Percentiles rank a stretch among this genome's conserved stretches.
phyloP scores from a whole-genome alignment of 1,140 invertebrate genomes.

The Cydia fagiglandana region DNA sequence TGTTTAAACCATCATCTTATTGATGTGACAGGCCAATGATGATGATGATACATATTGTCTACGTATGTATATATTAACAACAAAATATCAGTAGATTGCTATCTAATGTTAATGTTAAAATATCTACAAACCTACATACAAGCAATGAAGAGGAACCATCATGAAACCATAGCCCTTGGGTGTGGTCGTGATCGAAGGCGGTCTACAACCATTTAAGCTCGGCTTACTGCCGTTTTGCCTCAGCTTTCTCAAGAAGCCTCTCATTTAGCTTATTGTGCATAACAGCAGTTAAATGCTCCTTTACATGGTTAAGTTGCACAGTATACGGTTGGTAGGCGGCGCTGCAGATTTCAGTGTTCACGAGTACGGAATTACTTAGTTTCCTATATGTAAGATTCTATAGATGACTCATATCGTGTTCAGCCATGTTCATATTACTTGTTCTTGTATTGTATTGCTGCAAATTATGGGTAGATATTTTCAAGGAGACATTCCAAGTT shows the following conservation, averaged over 20 bases:
- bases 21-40: too few species aligned
- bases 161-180: neutral
- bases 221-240: neutral
- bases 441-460: too few species aligned
- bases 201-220: constrained; percentile 6
- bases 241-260: neutral
- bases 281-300: constrained; percentile 14
- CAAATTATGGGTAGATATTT: too few species aligned
- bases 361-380: neutral
- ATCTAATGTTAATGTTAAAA: too few species aligned
- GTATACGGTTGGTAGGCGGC: neutral
- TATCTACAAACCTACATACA: neutral
- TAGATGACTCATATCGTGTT: too few species aligned
- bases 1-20: too few species aligned
- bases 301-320: neutral
- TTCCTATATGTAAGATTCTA: neutral
- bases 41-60: too few species aligned
- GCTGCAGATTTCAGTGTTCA: neutral
- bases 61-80: too few species aligned
- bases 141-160: neutral
- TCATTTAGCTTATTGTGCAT: constrained; percentile 9
- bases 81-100: too few species aligned
- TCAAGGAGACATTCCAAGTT: too few species aligned
- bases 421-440: too few species aligned
- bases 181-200: constrained; percentile 10